These are phyloP conservation scores for Cyclophora albipunctata DNA, from an alignment of 2,888 invertebrate genomes.

Conservation along the genomic window DNA sequence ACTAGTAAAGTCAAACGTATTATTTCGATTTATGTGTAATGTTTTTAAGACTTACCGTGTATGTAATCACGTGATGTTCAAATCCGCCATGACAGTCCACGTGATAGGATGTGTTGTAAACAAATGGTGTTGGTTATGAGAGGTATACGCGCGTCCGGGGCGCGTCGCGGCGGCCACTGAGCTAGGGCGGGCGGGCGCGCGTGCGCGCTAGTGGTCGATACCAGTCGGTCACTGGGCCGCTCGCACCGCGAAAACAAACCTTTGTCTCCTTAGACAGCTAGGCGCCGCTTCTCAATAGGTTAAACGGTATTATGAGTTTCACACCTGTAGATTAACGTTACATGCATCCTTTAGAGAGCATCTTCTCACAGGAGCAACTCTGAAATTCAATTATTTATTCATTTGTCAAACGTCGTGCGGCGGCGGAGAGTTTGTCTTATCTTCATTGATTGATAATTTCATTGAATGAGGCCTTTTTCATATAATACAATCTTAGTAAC, in stretches of 20 bases:
- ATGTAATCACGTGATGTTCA: slow-evolving; percentile 28
- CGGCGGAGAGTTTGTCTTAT: too few species aligned
- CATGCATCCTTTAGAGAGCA: slow-evolving; percentile 6
- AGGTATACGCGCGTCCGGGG: slow-evolving; percentile 40
- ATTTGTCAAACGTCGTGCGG: too few species aligned
- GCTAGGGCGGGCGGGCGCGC: slow-evolving; percentile 41
- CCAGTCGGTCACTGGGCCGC: slow-evolving; percentile 69
- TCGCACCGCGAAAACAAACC: slow-evolving; percentile 61
- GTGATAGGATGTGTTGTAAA: slow-evolving; percentile 25
- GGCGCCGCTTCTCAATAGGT: slow-evolving; percentile 49
- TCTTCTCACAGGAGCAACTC: too few species aligned
- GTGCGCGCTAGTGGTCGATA: slow-evolving; percentile 63
- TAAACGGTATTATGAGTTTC: slow-evolving; percentile 41
- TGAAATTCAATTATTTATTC: too few species aligned
- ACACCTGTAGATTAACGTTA: slow-evolving; percentile 48
- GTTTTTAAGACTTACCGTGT: slow-evolving; percentile 1
- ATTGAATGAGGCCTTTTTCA: too few species aligned
- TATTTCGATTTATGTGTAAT: too few species aligned
- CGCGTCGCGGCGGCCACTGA: slow-evolving; percentile 50
- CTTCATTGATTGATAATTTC: too few species aligned
- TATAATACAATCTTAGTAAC: too few species aligned
- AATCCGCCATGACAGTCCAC: slow-evolving; percentile 31
- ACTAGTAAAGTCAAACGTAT: too few species aligned
- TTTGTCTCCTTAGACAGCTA: slow-evolving; percentile 65
- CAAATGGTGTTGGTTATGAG: slow-evolving; percentile 20